These are phyloP conservation scores for Serilophus lunatus DNA, from an alignment of 2,113 vertebrate genomes.

Conservation along the genomic window DNA sequence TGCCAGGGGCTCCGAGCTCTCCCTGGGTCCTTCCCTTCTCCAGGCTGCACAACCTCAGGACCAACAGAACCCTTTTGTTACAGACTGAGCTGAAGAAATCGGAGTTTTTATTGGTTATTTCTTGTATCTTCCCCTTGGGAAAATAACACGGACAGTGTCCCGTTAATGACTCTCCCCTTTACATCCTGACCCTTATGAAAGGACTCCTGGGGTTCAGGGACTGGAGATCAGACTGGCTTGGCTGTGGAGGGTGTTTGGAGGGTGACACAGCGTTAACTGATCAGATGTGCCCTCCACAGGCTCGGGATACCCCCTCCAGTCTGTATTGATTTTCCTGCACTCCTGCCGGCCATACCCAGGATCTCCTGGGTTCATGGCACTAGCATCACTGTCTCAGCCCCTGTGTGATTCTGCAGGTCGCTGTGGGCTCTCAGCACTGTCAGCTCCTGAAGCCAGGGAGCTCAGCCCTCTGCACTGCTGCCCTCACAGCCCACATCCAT, in stretches of 20 bases:
- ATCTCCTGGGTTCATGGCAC: neutral
- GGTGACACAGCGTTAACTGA: fast-evolving
- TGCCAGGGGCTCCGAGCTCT: neutral
- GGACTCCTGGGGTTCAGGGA: fast-evolving
- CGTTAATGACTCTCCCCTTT: neutral
- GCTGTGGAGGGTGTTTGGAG: no score
- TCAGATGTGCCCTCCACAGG: neutral
- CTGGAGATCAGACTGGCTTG: neutral
- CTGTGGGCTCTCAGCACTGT: neutral
- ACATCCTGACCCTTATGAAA: neutral
- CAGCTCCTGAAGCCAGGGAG: neutral
- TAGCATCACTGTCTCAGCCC: neutral
- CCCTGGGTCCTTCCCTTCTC: neutral
- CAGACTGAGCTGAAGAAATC: neutral
- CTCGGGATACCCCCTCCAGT: neutral
- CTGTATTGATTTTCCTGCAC: neutral
- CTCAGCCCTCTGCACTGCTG: neutral
- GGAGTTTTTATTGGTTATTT: neutral
- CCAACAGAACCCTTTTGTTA: neutral
- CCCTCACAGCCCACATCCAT: neutral
- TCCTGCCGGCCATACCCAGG: neutral
- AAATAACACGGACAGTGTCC: neutral
- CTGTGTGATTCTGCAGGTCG: neutral
- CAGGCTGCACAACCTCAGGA: neutral
- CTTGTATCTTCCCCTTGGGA: neutral